phyloP scores from a whole-genome alignment of 2,888 invertebrate species.

The Hemicrepidius hirtus region DNA sequence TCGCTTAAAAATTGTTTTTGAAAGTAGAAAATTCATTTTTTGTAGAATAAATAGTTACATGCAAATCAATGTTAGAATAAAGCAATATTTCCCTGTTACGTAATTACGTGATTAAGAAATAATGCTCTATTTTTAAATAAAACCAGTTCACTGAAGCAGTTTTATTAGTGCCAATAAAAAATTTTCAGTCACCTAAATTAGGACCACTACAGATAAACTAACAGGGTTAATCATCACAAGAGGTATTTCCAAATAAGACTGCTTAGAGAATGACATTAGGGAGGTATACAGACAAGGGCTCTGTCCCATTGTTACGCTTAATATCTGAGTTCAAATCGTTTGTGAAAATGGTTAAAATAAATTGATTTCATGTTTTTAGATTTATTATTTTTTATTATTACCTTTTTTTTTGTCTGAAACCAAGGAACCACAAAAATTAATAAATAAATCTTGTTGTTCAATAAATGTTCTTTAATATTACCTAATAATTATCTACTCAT shows the following conservation, averaged over 20 bases:
- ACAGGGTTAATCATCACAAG: constrained; percentile 67
- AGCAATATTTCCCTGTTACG: constrained; percentile 34
- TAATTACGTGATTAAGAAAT: constrained; percentile 19
- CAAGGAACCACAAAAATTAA: too few relatives aligned
- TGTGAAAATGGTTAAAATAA: constrained; percentile 69
- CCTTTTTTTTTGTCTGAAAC: too few relatives aligned
- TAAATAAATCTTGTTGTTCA: too few relatives aligned
- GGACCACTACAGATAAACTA: constrained; percentile 68
- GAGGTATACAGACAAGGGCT: constrained; percentile 67
- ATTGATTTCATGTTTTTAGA: constrained; percentile 69
- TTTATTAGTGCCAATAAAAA: constrained; percentile 47
- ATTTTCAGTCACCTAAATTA: constrained; percentile 55
- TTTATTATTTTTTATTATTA: constrained; percentile 7
- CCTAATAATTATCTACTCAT: too few relatives aligned
- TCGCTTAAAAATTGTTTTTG: constrained; percentile 29
- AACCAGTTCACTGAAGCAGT: constrained; percentile 46
- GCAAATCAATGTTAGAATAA: constrained; percentile 39
- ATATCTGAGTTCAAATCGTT: constrained; percentile 70
- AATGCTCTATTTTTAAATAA: constrained; percentile 35
- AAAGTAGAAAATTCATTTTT: constrained; percentile 20
- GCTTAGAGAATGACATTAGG: constrained; percentile 69
- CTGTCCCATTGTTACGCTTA: constrained; percentile 69
- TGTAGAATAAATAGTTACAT: constrained; percentile 39
- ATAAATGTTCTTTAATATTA: too few relatives aligned
- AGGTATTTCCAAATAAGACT: constrained; percentile 69